phyloP scores from a whole-genome alignment of 2,797 vertebrate genomes.

The Enteromius radiatus region DNA sequence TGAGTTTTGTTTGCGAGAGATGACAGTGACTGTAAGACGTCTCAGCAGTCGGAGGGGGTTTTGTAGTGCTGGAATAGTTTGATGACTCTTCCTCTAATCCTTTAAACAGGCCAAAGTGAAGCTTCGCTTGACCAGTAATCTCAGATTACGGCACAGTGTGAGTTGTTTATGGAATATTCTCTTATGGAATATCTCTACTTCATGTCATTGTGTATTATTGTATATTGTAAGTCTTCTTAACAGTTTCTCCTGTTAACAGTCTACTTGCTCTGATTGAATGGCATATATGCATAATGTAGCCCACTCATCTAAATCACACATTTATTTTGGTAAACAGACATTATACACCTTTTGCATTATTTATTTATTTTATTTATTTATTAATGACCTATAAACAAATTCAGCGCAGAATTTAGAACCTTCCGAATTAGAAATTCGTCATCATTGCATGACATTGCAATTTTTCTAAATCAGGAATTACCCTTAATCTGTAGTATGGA shows the following conservation, averaged over 20 bases:
- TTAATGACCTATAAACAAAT: conserved; percentile 17
- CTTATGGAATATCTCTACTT: not conserved
- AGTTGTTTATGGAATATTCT: conserved; percentile 20
- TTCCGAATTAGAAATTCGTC: not conserved
- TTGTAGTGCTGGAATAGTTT: conserved; percentile 29
- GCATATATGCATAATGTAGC: not conserved
- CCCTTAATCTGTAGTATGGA: not conserved
- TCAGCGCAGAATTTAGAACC: too few species aligned
- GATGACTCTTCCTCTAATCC: conserved; percentile 51
- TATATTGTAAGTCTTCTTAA: not conserved
- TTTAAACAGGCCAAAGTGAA: conserved; percentile 59
- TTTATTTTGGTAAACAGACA: not conserved
- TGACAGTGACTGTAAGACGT: conserved; percentile 13
- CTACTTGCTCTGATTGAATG: not conserved
- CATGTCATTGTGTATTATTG: not conserved
- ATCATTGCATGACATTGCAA: not conserved
- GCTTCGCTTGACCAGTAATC: conserved; percentile 70
- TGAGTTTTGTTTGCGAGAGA: conserved; percentile 8
- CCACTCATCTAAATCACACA: not conserved
- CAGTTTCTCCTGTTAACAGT: not conserved
- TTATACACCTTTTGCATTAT: too few species aligned
- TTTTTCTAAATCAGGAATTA: not conserved
- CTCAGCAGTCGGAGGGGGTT: conserved; percentile 10
- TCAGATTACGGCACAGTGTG: conserved; percentile 72
- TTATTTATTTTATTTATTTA: too few species aligned